Evolutionary conservation across 1,140 invertebrate genomes (phyloP), one percentile per base, ranked within the genome.

Genomic region (Drosophila pseudoobscura): DNA sequence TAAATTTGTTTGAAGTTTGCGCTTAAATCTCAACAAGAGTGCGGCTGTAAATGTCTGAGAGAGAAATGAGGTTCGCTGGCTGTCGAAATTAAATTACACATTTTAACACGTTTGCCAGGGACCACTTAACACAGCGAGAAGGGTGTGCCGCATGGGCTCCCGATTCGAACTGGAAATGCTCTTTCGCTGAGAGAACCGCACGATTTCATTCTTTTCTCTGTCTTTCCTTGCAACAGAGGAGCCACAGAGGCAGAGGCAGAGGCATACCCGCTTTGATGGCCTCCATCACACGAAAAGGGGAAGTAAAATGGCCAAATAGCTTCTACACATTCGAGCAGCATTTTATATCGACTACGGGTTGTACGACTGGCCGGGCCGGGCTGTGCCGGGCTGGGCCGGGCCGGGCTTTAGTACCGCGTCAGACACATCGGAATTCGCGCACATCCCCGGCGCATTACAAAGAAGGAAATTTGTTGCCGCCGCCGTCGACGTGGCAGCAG

Each of bases 371-470:
- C 7, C 52, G 7, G 26, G 29, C 6, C 6, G 26, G 26, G 26
- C 6, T 0, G 8, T 8, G 31, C 8, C 31, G 31, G 8, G 26
- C 6, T 0, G 8, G 31, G 31, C 8, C 31, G 31, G 8, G 0
- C 8, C 31, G 11, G 17, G 52, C 49, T 65, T 64, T 59, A 60
- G 58, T 59, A 50, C 58, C 61, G 43, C 61, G 43, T 39, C 76
- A 79, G 76, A 76, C 76, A 80, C 72, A 75, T 75, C 52, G 72
- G 76, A 80, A 80, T 79, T 75, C 75, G 52, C 45, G 52, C 52
- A 56, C 11, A 39, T 31, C 56, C 46, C 44, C 54, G 31, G 59
- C 58, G 62, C 72, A 75, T 68, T 75, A 68, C 59, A 80, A 75
- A 71, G 50, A 63, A 61, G 75, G 15, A 78, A 82, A 78, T 78